Evolutionary conservation across 2,888 invertebrate genomes (phyloP), one percentile per base, ranked within the genome.

Genomic region (Rotaria magnacalcarata): DNA sequence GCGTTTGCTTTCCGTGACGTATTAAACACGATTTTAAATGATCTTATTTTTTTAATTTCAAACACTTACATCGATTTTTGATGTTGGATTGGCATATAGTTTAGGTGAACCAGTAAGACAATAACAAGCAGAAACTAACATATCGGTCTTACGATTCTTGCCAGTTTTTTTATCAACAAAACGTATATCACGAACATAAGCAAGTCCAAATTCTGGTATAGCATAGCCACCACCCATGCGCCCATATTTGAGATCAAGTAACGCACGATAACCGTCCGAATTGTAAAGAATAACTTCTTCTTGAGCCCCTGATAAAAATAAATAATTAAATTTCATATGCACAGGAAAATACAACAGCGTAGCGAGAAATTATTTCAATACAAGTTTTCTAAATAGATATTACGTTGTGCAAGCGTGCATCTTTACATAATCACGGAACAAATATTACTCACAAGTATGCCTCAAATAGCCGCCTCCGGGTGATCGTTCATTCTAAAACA

Each of bases 401-500:
- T 52, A 50, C 14, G 1, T 11, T 52, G 52, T 14, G 1, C 14
- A 67, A 10, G 0, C 67, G 27, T n/a, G 8, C 27, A 10, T 60
- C 10, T 60, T 14, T 67, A 41, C 24, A 16, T 41, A 34, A 41
- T 19, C 5, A 19, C 19, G n/a, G 10, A 47, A 47, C 7, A 80
- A 24, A 47, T 4, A 41, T 5, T 43, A 80, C 80, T 80, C 47
- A 80, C 80, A 43, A 8, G 80, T 47, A 80, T 80, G 80, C 8
- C 80, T 4, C 10, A 80, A 80, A 80, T 80, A 80, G 21, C 80
- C 80, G 24, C 80, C 80, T 10, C 80, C 80, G 0, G 80, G 47
- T 4, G 80, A 80, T n/a, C 47, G 80, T 80, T 80, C 80, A 47
- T 80, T 80, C 80, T 80, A 80, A 80, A 80, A 47, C 24, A 47